Base-by-base conservation (phyloP, 2,113 vertebrate genomes). In the Melanocharis versteri region DNA sequence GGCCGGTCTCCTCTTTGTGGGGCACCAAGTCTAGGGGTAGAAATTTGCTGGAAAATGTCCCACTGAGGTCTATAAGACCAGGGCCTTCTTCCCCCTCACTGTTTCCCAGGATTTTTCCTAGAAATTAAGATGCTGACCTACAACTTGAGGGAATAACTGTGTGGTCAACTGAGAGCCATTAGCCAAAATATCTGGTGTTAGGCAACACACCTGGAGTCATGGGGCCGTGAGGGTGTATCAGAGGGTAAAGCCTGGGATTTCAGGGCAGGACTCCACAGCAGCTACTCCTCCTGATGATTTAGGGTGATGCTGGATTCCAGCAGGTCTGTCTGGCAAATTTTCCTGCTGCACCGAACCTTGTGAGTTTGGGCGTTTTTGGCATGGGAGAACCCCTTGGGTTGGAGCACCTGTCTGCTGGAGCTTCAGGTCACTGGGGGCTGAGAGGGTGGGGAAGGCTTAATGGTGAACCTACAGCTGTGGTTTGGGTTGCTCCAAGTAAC, bases 51-150 rank as follows among this genome's bases (percentile, higher is more conserved):
- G 39, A 17, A 44, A 70, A 40, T 31, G 7, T 42, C 44, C n/a
- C 13, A 10, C 6, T 45, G 69, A 82, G 33, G 30, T 44, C 53
- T 6, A 0, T 18, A n/a, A 53, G 30, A 27, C 3, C 2, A 2
- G 15, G 21, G 7, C 27, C 4, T 60, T 23, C 13, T 15, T 15
- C 21, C 2, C 5, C 6, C 18, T 27, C 1, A 0, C 8, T 26
- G 23, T 26, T 70, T 66, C 30, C 31, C 75, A 7, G 31, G 30
- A 13, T 24, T 37, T 68, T 83, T 51, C 42, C 21, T 88, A 21
- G 50, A 83, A 88, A 14, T 26, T 9, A 28, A 56, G 47, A 19
- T 64, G 30, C 27, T 65, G 58, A 23, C 33, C 12, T 64, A 26
- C 26, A 44, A 6, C 12, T 73, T n/a, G 28, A 57, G 45, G 15